Base-by-base conservation (phyloP, 1,140 invertebrate genomes). In the Laupala kohalensis region DNA sequence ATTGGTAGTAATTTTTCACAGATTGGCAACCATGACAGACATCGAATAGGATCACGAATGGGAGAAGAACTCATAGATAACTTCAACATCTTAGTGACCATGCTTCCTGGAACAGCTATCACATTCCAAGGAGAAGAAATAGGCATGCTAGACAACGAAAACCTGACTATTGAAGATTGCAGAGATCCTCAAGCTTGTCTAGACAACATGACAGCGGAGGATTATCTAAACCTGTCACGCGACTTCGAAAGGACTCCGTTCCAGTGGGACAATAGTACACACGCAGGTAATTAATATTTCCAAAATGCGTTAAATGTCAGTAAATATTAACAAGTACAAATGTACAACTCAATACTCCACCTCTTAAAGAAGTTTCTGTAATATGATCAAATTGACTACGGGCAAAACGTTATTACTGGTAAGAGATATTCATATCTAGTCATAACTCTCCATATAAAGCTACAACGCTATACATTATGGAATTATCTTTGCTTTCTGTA, bases 51-150 rank as follows among this genome's bases (percentile, higher is more conserved):
- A 0, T 84, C 84, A 15, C 82, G 91, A 69, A 87, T 87, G 74
- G 87, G 87, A 5, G 78, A 82, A 0, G 81, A 85, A 37, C 80
- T 87, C 71, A 84, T 89, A 0, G 92, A 93, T 78, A 87, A 86
- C 12, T 82, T 92, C 75, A 89, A 90, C 74, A 92, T 92, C 85
- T 76, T 95, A 37, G 81, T 87, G 5, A 79, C 92, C 72, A 81
- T 92, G 5, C 78, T 95, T 25, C 91, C 92, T 19, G 93, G 93
- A 9, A 86, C 91, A 3, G 84, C 89, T 6, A 85, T 93, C 15
- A 89, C 89, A 6, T 95, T 94, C 76, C 89, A 93, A 83, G 92
- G 92, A 12, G 92, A 94, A 78, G 92, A 94, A 79, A 85, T 94
- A 67, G 92, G 89, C 0, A 93, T 94, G 90, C n/a, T n/a, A n/a